Conservation (phyloP, 2,888 invertebrate genomes). For the Eristalis tenax region DNA sequence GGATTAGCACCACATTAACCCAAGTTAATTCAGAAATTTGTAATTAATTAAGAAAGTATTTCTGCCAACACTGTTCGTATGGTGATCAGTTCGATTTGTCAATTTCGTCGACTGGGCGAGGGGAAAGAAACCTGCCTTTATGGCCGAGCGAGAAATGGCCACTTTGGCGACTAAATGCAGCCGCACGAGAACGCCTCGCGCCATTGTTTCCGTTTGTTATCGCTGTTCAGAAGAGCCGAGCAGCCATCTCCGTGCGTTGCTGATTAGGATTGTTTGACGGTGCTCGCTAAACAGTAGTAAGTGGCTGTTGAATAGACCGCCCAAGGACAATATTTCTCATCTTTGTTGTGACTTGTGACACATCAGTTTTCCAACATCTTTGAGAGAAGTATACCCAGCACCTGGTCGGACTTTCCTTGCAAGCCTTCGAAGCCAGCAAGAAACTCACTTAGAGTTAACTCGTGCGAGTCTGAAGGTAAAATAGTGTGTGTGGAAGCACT, state of each 20-base stretch:
- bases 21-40: conserved; percentile 17
- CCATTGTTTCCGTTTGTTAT: not conserved
- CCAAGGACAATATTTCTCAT: not conserved
- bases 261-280: not conserved
- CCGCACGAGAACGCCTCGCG: not conserved
- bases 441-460: too few relatives aligned
- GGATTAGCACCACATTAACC: conserved; percentile 52
- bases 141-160: not conserved
- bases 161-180: not conserved
- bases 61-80: conserved; percentile 57
- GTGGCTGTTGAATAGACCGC: not conserved
- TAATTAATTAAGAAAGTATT: conserved; percentile 63
- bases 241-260: not conserved
- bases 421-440: too few relatives aligned
- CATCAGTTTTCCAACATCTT: too few relatives aligned
- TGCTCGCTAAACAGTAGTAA: not conserved
- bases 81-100: conserved; percentile 26
- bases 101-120: not conserved
- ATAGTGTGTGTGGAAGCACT: too few relatives aligned
- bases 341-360: too few relatives aligned
- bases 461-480: too few relatives aligned
- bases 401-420: too few relatives aligned
- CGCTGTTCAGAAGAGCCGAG: not conserved
- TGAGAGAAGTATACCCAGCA: too few relatives aligned
- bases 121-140: not conserved